Base-by-base conservation (phyloP, 2,113 vertebrate species). In the Pseudonaja textilis region DNA sequence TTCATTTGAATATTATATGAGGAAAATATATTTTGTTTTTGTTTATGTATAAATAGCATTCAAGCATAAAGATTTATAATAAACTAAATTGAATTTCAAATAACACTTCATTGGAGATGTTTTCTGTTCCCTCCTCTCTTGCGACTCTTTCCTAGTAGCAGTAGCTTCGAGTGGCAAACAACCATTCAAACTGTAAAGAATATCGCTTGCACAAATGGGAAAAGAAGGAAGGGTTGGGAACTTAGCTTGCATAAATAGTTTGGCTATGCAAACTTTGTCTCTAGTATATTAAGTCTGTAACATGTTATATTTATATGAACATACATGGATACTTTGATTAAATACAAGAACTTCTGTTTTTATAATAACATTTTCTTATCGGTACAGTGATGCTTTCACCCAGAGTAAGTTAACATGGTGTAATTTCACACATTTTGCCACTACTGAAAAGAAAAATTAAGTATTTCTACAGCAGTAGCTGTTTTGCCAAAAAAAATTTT, bases 381-480 rank as follows among this genome's bases (percentile, higher is more conserved):
- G 26, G 88, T 25, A 59, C 91, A 8, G 11, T 95, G 92, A 88
- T 92, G 0, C 81, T 92, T 92, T 22, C 26, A 29, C 93, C 6
- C 56, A 26, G 5, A 88, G 12, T 91, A 95, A 18, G 91, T 6
- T 42, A 93, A 85, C 26, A 90, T 16, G 89, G 91, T 94, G 91
- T 18, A 93, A 3, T 56, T 90, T 11, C 85, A 93, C n/a, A 12
- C 89, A 11, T 22, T 90, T 57, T 16, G 18, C 1, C 39, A 90
- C 93, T 92, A 57, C 87, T 91, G 92, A 86, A 25, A 89, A 90
- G 93, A 94, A 88, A 69, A 4, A 23, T 14, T 2, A 93, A 89
- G 25, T 93, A 88, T 94, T 89, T 90, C 47, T 39, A 45, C 86
- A 86, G 52, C 54, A 61, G 85, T 93, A 86, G 74, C 29, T 61